Base-by-base conservation (phyloP, 2,113 vertebrate species). In the Cyanoderma ruficeps region DNA sequence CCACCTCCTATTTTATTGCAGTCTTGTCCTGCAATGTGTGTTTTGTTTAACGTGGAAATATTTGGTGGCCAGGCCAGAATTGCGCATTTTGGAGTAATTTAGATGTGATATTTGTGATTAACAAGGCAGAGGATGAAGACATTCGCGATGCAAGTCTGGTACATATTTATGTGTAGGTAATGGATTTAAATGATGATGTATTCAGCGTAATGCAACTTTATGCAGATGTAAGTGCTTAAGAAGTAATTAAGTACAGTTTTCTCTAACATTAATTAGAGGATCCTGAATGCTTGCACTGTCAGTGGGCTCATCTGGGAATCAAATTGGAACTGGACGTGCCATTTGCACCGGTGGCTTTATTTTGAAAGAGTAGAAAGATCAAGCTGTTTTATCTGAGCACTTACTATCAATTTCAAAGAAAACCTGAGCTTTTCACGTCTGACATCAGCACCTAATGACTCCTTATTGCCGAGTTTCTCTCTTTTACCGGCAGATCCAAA, bases 221-320 rank as follows among this genome's bases (percentile, higher is more conserved):
- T 95, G 88, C 60, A 96, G 76, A 83, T 80, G 31, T 17, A 61
- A 83, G 55, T 67, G 83, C 85, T 88, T 80, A 86, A 79, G 83
- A 81, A 86, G 71, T 93, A 84, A 94, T 91, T 91, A 95, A 93
- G 57, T 61, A 63, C 28, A 49, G 35, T 61, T 89, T 94, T 82
- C 78, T 91, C 0, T 60, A 76, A 86, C 24, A 72, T 83, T 94
- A 96, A 94, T 94, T 83, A 93, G 86, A 93, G 75, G 75, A 65
- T 90, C 49, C 25, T 23, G 31, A 72, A 46, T 30, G 28, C 31
- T 65, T 59, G 76, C 55, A 53, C 31, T 83, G 69, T 80, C 63
- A 42, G 23, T 31, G 11, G 24, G 11, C 64, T 78, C 30, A 79
- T 95, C 81, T 71, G 42, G 77, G 76, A 89, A 81, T 81, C 55